These are phyloP conservation scores for Tetragnatha montana DNA, from an alignment of 2,888 invertebrate genomes.

Conservation along the genomic window DNA sequence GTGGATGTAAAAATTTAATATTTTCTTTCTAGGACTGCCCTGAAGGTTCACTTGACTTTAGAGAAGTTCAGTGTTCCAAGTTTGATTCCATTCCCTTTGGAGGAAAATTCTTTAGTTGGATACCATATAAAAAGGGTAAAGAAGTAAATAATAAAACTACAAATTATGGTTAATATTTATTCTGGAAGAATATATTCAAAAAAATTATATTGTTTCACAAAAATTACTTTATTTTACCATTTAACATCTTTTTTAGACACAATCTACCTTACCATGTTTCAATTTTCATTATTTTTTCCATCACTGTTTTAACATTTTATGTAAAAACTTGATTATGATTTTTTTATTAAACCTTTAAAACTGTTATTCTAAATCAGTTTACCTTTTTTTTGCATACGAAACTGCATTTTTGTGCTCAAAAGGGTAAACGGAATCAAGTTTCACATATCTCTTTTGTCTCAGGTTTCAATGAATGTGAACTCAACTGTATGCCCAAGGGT, in stretches of 20 bases:
- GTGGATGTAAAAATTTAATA: no score
- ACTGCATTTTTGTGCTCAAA: neutral
- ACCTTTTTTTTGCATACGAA: neutral
- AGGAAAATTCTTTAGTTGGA: slow-evolving; percentile 89
- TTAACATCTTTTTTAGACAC: no score
- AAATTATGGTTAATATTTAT: no score
- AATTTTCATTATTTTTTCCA: no score
- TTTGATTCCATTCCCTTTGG: slow-evolving; percentile 89
- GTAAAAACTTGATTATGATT: no score
- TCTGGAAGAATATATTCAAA: no score
- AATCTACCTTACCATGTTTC: no score
- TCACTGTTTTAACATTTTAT: no score
- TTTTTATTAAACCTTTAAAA: neutral
- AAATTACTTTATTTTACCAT: no score
- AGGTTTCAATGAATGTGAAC: slow-evolving; percentile 92
- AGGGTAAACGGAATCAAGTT: neutral
- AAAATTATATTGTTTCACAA: no score
- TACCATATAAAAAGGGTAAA: slow-evolving; percentile 85
- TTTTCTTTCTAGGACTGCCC: slow-evolving; percentile 83
- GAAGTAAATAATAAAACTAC: no score
- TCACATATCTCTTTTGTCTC: neutral
- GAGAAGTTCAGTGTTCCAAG: slow-evolving; percentile 91
- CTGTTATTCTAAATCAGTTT: neutral
- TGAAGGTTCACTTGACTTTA: slow-evolving; percentile 85
- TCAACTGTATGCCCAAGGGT: slow-evolving; percentile 95